Conservation (phyloP, 1,140 invertebrate genomes). For the Thaumetopoea pityocampa region DNA sequence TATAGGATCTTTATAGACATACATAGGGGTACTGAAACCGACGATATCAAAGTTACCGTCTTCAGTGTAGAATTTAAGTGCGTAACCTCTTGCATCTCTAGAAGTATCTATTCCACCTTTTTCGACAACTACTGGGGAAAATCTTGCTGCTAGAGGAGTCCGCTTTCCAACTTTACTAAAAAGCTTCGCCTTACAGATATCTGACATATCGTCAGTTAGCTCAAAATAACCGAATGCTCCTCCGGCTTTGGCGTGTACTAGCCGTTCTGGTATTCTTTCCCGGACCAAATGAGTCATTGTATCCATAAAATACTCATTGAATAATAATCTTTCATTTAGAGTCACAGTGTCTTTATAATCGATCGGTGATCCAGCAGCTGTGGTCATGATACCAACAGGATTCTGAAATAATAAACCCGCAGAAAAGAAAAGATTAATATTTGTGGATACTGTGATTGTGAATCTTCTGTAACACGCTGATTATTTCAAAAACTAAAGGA, state of each 20-base stretch:
- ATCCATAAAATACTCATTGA: slow-evolving; percentile 91
- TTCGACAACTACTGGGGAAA: slow-evolving; percentile 93
- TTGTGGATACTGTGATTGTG: background rate
- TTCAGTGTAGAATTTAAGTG: slow-evolving; percentile 87
- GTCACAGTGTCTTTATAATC: slow-evolving; percentile 79
- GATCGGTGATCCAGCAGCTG: slow-evolving; percentile 84
- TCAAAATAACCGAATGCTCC: slow-evolving; percentile 98
- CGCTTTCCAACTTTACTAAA: slow-evolving; percentile 90
- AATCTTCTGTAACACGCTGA: background rate
- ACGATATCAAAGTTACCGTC: slow-evolving; percentile 87
- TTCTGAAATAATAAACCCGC: slow-evolving; percentile 82
- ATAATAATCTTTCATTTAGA: slow-evolving; percentile 77
- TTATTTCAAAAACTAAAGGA: background rate
- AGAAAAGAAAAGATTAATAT: slow-evolving; percentile 29
- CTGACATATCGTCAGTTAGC: slow-evolving; percentile 93
- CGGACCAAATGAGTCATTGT: slow-evolving; percentile 92
- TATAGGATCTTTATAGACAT: slow-evolving; percentile 83
- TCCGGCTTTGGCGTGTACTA: slow-evolving; percentile 96
- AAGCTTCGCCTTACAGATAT: slow-evolving; percentile 90
- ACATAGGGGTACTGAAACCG: slow-evolving; percentile 86
- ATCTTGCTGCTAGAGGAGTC: slow-evolving; percentile 83
- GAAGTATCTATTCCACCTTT: slow-evolving; percentile 89
- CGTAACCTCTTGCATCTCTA: slow-evolving; percentile 83
- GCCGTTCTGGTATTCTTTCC: slow-evolving; percentile 95
- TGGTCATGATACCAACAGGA: slow-evolving; percentile 85